These are phyloP conservation scores for Urocynchramus pylzowi DNA, from an alignment of 2,113 vertebrate genomes.

Conservation along the genomic window DNA sequence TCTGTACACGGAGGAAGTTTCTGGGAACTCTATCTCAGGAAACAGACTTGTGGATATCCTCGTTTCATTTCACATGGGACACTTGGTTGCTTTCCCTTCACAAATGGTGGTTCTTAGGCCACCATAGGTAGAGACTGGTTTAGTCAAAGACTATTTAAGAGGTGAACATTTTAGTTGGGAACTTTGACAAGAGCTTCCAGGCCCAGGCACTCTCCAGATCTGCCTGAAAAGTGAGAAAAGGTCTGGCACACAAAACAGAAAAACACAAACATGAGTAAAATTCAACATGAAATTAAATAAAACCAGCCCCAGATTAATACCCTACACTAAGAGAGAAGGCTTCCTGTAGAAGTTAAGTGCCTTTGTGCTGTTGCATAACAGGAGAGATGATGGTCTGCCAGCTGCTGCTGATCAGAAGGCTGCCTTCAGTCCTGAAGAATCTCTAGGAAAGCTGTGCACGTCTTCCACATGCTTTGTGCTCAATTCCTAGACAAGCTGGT, in stretches of 20 bases:
- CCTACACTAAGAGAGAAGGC: background rate
- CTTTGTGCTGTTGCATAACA: background rate
- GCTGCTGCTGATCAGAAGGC: background rate
- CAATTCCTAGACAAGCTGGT: background rate
- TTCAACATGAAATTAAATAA: background rate
- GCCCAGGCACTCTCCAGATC: background rate
- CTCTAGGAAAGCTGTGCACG: background rate
- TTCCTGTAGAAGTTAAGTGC: background rate
- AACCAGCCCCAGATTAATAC: background rate
- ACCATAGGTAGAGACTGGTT: background rate
- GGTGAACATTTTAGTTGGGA: background rate
- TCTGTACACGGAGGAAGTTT: background rate
- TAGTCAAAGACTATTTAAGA: background rate
- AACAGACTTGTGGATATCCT: background rate
- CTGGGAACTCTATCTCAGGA: background rate
- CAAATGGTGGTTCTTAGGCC: background rate
- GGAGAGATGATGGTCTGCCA: background rate
- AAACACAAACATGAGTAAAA: background rate
- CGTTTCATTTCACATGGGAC: background rate
- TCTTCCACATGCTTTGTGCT: background rate
- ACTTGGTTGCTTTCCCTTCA: background rate
- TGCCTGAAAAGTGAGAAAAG: background rate
- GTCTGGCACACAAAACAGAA: background rate
- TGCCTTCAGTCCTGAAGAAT: background rate
- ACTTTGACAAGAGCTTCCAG: background rate